Conservation (phyloP, 2,113 vertebrate genomes). For the Trochalopteron elliotii region DNA sequence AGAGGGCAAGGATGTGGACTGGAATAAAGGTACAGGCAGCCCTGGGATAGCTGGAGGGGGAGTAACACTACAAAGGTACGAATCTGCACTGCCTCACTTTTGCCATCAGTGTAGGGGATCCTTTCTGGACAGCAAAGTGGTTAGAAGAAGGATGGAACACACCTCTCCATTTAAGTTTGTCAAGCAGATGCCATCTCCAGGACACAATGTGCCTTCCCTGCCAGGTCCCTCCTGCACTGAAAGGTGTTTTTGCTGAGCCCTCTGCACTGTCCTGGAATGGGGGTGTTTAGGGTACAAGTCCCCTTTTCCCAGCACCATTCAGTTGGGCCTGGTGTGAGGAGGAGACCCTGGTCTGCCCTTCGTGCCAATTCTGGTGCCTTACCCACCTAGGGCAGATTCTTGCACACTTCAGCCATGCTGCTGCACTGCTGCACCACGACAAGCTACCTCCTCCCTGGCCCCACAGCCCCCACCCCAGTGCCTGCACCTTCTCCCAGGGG, state of each 20-base stretch:
- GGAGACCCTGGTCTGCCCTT: background rate
- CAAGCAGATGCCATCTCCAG: background rate
- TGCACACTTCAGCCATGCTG: background rate
- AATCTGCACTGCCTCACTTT: background rate
- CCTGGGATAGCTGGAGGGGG: background rate
- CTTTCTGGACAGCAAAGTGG: background rate
- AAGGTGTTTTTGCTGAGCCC: background rate
- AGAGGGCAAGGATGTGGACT: background rate
- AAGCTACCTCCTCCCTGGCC: background rate
- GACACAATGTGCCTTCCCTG: background rate
- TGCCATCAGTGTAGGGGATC: accelerated
- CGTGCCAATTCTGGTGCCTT: background rate
- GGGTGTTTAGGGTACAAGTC: background rate
- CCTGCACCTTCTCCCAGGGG: background rate
- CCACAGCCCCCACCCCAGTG: background rate
- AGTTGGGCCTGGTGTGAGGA: background rate
- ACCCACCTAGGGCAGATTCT: accelerated
- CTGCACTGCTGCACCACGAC: slow-evolving; percentile 1
- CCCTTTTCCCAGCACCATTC: background rate
- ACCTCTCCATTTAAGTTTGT: background rate
- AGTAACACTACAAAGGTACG: background rate
- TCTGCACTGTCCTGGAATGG: background rate
- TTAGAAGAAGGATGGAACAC: background rate
- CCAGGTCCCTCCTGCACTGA: background rate
- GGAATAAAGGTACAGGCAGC: background rate